A percentile compares a stretch with the other conserved stretches of the same genome.
phyloP scores from a whole-genome alignment of 2,888 invertebrate species.

The Drosophila demipolita region DNA sequence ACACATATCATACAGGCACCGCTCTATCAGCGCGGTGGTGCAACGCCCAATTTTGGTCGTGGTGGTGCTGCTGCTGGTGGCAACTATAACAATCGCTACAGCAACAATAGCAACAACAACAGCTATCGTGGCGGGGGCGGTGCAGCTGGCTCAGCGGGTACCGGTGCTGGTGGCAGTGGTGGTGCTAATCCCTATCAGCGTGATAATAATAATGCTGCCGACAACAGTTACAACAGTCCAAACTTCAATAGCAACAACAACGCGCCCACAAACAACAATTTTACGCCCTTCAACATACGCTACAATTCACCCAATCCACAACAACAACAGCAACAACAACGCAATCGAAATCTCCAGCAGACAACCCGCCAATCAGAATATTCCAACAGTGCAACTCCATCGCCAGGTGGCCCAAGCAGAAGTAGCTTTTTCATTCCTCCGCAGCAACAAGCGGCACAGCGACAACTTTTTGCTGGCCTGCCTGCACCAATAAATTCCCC shows the following conservation, averaged over 20 bases:
- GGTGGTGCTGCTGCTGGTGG: conserved; percentile 85
- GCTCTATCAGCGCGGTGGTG: conserved; percentile 88
- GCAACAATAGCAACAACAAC: conserved; percentile 53
- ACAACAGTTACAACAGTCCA: conserved; percentile 46
- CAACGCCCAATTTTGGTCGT: conserved; percentile 77
- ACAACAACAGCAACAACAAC: conserved; percentile 52
- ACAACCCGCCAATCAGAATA: conserved; percentile 31
- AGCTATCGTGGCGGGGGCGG: conserved; percentile 62
- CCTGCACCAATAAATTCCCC: conserved; percentile 69
- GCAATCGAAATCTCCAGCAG: conserved; percentile 47
- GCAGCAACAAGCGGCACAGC: conserved; percentile 44
- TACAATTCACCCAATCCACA: conserved; percentile 78
- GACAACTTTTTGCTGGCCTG: conserved; percentile 67
- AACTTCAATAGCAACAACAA: conserved; percentile 70
- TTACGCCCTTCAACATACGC: conserved; percentile 77
- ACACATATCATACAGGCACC: conserved; percentile 86
- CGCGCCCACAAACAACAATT: conserved; percentile 43
- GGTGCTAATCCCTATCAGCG: conserved; percentile 62
- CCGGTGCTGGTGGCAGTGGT: conserved; percentile 27
- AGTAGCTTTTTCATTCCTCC: conserved; percentile 36
- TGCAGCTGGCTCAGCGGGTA: conserved; percentile 2
- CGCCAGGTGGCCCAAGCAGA: conserved; percentile 10
- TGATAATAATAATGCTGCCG: conserved; percentile 27
- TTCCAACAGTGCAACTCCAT: conserved; percentile 7
- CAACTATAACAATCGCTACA: conserved; percentile 79